Percentiles rank a stretch among this genome's conserved stretches.
Conservation (phyloP, 2,797 vertebrate species). For the Rhabdophis nuchalis region DNA sequence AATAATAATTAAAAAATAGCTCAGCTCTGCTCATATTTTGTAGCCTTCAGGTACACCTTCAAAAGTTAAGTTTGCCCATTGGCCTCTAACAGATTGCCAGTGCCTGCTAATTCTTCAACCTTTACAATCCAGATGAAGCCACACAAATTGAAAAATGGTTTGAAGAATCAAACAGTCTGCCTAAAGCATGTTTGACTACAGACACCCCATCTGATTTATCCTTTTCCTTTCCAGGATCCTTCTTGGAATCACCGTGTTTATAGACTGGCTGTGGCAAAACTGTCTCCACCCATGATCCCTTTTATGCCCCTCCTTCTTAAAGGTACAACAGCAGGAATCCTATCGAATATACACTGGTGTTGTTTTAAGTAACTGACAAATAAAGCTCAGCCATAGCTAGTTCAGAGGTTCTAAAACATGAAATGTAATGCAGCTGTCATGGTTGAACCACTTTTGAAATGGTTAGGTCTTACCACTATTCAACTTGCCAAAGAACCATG, state of each 20-base stretch:
- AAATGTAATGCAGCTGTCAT: not conserved
- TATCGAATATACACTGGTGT: not conserved
- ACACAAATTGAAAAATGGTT: not conserved
- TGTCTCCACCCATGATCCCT: constrained; percentile 88
- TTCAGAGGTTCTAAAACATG: not conserved
- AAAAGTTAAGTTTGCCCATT: not conserved
- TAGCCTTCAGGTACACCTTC: not conserved
- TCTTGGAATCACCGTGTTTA: constrained; percentile 93
- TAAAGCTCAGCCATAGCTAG: not conserved
- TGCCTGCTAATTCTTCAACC: not conserved
- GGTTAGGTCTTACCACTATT: too few relatives aligned
- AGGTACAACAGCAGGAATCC: constrained; percentile 69
- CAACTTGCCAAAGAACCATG: too few relatives aligned
- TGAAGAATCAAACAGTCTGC: not conserved
- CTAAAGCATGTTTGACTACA: not conserved
- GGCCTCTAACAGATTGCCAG: not conserved
- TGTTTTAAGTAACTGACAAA: not conserved
- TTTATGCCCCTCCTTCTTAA: constrained; percentile 95
- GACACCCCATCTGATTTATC: not conserved
- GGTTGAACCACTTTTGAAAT: too few relatives aligned
- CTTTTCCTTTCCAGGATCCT: constrained; percentile 76
- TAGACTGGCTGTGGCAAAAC: constrained; percentile 84
- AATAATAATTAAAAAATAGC: too few relatives aligned
- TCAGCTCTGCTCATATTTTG: not conserved
- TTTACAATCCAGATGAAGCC: not conserved